These are phyloP conservation scores for Cantharis flavilabris DNA, from an alignment of 2,888 invertebrate species.

Conservation along the genomic window DNA sequence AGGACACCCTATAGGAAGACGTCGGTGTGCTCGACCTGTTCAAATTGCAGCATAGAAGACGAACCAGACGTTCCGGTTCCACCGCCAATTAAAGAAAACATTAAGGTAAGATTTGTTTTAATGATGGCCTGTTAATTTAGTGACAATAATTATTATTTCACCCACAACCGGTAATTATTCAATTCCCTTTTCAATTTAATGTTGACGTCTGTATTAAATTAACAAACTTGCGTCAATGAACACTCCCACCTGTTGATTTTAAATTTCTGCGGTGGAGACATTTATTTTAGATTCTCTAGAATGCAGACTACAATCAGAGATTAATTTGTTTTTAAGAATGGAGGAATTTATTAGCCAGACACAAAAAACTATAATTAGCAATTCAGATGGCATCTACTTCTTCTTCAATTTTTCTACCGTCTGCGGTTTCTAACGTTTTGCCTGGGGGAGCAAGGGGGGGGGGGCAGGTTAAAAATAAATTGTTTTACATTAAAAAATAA, in stretches of 20 bases:
- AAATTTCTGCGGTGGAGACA: neutral
- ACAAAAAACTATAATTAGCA: neutral
- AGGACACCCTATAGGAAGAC: conserved; percentile 67
- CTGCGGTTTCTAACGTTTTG: too few relatives aligned
- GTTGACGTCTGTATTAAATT: conserved; percentile 42
- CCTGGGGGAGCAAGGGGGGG: neutral
- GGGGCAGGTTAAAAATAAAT: neutral
- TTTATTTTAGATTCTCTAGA: neutral
- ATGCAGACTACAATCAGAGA: neutral
- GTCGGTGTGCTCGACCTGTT: conserved; percentile 77
- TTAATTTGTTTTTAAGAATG: neutral
- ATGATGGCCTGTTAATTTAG: neutral
- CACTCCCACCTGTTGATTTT: conserved; percentile 35
- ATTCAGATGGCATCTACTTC: neutral
- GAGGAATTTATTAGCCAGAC: neutral
- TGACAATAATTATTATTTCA: conserved; percentile 20
- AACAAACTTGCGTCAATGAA: conserved; percentile 40
- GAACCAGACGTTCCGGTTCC: conserved; percentile 60
- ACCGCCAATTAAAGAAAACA: conserved; percentile 34
- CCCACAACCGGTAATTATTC: conserved; percentile 21
- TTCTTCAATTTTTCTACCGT: too few relatives aligned
- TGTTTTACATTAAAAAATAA: neutral
- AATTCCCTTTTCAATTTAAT: conserved; percentile 23
- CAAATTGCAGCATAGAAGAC: conserved; percentile 74
- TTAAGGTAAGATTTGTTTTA: conserved; percentile 12